Conservation (phyloP, 2,113 vertebrate genomes). For the Limanda limanda region DNA sequence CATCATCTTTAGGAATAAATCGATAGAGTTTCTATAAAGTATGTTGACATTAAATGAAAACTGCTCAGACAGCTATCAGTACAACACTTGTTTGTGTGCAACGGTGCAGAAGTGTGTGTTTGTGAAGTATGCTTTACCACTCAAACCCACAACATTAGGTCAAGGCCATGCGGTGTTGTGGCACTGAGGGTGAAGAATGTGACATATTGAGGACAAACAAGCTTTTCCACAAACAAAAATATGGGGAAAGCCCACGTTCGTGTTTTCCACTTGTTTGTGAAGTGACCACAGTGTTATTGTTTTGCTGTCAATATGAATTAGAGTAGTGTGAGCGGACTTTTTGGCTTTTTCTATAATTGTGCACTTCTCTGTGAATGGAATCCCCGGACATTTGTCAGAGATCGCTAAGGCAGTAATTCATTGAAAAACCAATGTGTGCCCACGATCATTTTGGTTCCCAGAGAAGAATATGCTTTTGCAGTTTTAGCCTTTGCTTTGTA, state of each 20-base stretch:
- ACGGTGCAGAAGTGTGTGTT: conserved; percentile 9
- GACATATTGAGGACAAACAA: conserved; percentile 77
- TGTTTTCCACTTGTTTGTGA: conserved; percentile 77
- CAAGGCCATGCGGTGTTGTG: conserved; percentile 72
- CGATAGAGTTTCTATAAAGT: neutral
- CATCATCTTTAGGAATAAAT: neutral
- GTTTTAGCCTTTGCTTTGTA: conserved; percentile 28
- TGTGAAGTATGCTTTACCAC: conserved; percentile 54
- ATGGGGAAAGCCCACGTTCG: conserved; percentile 70
- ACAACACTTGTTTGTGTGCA: conserved; percentile 30
- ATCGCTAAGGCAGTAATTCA: conserved; percentile 23
- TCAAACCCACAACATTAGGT: conserved; percentile 77
- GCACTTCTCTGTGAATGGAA: conserved; percentile 49
- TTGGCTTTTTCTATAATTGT: conserved; percentile 42
- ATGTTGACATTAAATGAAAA: neutral
- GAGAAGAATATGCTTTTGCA: conserved; percentile 2
- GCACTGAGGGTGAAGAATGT: conserved; percentile 73
- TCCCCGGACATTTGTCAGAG: conserved; percentile 38
- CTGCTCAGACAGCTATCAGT: conserved; percentile 6
- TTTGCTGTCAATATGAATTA: conserved; percentile 76
- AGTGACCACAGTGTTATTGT: conserved; percentile 74
- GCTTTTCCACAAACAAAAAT: conserved; percentile 79
- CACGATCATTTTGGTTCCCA: conserved; percentile 1
- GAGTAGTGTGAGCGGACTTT: conserved; percentile 43
- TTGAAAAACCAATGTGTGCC: conserved; percentile 28